Percentiles rank a stretch among this genome's conserved stretches.
Conservation (phyloP, 1,140 invertebrate genomes). For the Tetraneura akinire region DNA sequence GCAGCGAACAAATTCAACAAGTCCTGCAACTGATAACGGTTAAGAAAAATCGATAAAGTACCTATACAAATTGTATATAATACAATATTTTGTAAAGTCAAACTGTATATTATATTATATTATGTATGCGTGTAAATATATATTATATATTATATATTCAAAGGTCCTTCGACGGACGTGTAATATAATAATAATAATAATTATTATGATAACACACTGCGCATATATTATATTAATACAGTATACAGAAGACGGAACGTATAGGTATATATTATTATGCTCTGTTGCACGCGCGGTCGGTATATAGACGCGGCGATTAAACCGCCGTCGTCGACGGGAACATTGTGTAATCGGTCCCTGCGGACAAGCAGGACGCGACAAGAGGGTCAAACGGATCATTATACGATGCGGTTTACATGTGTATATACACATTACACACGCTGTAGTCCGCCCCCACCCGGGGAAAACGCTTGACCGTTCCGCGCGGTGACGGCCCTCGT, state of each 20-base stretch:
- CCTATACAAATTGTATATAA: too few relatives aligned
- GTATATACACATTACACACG: too few relatives aligned
- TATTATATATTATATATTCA: too few relatives aligned
- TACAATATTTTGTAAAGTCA: too few relatives aligned
- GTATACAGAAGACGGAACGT: background rate
- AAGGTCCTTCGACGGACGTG: too few relatives aligned
- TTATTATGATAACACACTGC: background rate
- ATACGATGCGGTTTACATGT: slow-evolving; percentile 42
- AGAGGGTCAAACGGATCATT: slow-evolving; percentile 44
- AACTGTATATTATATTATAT: too few relatives aligned
- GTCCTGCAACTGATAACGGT: too few relatives aligned
- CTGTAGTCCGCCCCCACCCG: background rate
- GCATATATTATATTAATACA: background rate
- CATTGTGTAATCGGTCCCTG: slow-evolving; percentile 43
- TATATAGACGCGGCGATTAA: slow-evolving; percentile 11
- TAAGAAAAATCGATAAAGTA: too few relatives aligned
- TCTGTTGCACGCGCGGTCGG: background rate
- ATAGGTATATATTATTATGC: background rate
- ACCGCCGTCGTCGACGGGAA: background rate
- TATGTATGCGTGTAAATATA: too few relatives aligned
- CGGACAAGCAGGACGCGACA: too few relatives aligned
- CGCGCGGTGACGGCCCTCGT: background rate
- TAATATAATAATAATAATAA: too few relatives aligned
- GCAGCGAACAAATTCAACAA: too few relatives aligned
- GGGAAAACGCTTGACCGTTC: slow-evolving; percentile 43